Percentiles rank a stretch among this genome's conserved stretches.
These are phyloP conservation scores for Larimichthys crocea DNA, from an alignment of 2,113 vertebrate species.

Conservation along the genomic window DNA sequence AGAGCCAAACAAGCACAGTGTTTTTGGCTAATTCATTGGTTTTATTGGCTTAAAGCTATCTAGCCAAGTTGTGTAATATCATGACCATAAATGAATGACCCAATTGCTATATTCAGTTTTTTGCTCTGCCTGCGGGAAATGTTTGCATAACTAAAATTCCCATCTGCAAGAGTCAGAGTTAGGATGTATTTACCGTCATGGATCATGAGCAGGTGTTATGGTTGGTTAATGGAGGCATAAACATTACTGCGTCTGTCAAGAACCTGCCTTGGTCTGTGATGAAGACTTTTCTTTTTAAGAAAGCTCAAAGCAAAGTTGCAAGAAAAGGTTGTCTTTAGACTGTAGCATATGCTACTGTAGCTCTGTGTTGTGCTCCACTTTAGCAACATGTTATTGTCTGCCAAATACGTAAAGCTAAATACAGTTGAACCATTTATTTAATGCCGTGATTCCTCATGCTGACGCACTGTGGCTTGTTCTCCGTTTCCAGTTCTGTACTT, in stretches of 20 bases:
- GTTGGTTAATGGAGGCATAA: conserved; percentile 7
- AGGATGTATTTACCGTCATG: conserved; percentile 10
- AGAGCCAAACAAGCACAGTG: background rate
- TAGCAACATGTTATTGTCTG: background rate
- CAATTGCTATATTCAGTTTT: background rate
- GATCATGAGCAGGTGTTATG: background rate
- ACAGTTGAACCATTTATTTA: background rate
- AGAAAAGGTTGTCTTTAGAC: conserved; percentile 8
- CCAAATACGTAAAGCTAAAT: conserved; percentile 15
- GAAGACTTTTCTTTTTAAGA: background rate
- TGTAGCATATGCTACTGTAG: conserved; percentile 7
- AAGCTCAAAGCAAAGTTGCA: conserved; percentile 18
- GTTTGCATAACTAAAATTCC: conserved; percentile 13
- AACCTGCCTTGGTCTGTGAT: background rate
- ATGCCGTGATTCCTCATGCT: background rate
- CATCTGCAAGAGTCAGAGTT: conserved; percentile 4
- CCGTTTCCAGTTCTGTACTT: background rate
- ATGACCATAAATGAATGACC: background rate
- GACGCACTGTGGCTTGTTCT: background rate
- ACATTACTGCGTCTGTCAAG: background rate
- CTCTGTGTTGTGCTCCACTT: conserved; percentile 15
- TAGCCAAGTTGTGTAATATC: background rate
- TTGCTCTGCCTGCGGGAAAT: conserved; percentile 8
- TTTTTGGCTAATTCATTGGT: background rate
- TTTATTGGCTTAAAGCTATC: background rate